A percentile compares a stretch with the other conserved stretches of the same genome.
Conservation (phyloP, 2,797 vertebrate species). For the Darevskia nairensis region DNA sequence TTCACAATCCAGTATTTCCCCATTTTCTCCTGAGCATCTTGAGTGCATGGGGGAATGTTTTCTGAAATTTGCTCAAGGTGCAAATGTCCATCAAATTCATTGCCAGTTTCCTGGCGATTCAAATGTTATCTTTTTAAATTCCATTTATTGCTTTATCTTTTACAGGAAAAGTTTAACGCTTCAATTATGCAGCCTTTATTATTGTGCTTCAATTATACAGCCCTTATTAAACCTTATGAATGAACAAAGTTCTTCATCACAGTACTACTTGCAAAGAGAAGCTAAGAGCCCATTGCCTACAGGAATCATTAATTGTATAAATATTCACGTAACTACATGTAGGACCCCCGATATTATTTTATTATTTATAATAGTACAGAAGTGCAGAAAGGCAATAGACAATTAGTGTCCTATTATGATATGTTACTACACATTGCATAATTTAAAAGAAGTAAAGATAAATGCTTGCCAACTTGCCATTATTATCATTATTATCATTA, state of each 20-base stretch:
- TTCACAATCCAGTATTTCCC: slow-evolving; percentile 1
- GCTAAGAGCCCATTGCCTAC: slow-evolving; percentile 38
- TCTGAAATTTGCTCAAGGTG: slow-evolving; percentile 27
- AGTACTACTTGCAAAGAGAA: slow-evolving; percentile 30
- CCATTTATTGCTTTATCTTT: slow-evolving; percentile 47
- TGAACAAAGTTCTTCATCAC: slow-evolving; percentile 5
- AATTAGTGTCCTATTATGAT: not conserved
- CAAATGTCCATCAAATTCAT: slow-evolving; percentile 31
- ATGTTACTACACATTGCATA: not conserved
- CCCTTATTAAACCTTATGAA: not conserved
- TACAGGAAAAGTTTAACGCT: slow-evolving; percentile 40
- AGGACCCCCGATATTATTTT: slow-evolving; percentile 8
- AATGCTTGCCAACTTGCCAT: not conserved
- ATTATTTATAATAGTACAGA: slow-evolving; percentile 19
- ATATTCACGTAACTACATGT: slow-evolving; percentile 37
- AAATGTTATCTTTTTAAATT: slow-evolving; percentile 48
- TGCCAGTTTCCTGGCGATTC: slow-evolving; percentile 39
- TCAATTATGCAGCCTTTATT: slow-evolving; percentile 34
- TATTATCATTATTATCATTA: too few species aligned
- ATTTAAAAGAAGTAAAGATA: not conserved
- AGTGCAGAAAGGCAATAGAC: slow-evolving; percentile 4
- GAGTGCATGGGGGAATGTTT: not conserved
- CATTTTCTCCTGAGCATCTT: slow-evolving; percentile 10
- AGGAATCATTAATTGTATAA: slow-evolving; percentile 50
- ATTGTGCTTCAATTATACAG: slow-evolving; percentile 13